Base-by-base conservation (phyloP, 2,888 invertebrate genomes). In the Amphipyra tragopoginis region DNA sequence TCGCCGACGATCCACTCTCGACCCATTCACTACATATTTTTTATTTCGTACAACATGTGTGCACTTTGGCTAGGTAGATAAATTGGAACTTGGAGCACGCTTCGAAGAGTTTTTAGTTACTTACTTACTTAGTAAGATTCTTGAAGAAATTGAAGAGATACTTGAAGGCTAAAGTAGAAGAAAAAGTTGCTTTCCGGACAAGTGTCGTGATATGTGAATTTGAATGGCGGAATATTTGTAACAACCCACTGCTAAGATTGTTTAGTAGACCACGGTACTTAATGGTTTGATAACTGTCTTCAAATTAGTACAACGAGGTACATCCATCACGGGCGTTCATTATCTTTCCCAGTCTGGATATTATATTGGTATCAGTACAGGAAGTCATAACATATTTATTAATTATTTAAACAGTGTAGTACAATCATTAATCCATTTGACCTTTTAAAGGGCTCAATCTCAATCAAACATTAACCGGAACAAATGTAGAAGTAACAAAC, bases 1-100 rank as follows among this genome's bases (percentile, higher is more conserved):
- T 93, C 86, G 91, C 84, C 80, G 81, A 81, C 84, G 82, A 84
- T 83, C 80, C 81, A 81, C 80, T 82, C 81, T 72, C 73, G 70
- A 59, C 73, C 85, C 90, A 92, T 93, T 92, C 92, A 93, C 82
- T 72, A 72, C 33, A 72, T 59, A 55, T 76, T 83, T 86, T 50
- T 88, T 90, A 87, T 84, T 83, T 80, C 67, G 72, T 72, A 74
- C 79, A 79, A 81, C 83, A 84, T 85, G 73, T 80, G 78, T 66
- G 65, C 51, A 47, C 52, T 52, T 40, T 39, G 53, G 61, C 68
- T 68, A 61, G 79, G 61, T 76, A 62, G 69, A 57, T 64, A 62
- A 60, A 50, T 66, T 57, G 44, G 47, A 42, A 39, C 54, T 59
- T 72, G 38, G 40, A 59, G 53, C 43, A 65, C 56, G 56, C 55